A percentile compares a stretch with the other conserved stretches of the same genome.
These are phyloP conservation scores for Rhinoderma darwinii DNA, from an alignment of 2,113 vertebrate genomes.

Conservation along the genomic window DNA sequence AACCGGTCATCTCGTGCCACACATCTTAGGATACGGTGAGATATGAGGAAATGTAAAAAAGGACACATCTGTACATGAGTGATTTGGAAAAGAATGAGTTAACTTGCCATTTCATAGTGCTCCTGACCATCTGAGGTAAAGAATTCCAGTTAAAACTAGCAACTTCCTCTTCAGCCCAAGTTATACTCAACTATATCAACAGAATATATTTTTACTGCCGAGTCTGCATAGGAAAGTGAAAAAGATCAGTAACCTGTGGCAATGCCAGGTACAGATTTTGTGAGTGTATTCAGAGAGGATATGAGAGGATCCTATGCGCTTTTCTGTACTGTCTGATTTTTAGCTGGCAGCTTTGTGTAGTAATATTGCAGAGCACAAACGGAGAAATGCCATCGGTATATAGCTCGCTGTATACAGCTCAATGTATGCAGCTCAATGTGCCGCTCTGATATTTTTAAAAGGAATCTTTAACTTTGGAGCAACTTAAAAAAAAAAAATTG, in stretches of 20 bases:
- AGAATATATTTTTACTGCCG: not conserved
- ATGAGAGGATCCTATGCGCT: not conserved
- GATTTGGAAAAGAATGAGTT: not conserved
- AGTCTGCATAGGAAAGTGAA: not conserved
- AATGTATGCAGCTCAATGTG: not conserved
- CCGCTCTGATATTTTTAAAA: not conserved
- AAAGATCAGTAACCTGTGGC: not conserved
- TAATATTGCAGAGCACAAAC: not conserved
- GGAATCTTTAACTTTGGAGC: not conserved
- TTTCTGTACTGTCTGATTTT: conserved; percentile 3
- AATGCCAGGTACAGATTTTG: not conserved
- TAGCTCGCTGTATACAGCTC: no score
- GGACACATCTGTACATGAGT: no score
- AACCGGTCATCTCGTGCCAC: no score
- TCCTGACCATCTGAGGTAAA: not conserved
- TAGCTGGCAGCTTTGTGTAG: not conserved
- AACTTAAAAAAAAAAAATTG: not conserved
- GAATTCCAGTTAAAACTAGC: not conserved
- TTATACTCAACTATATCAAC: not conserved
- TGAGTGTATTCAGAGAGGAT: not conserved
- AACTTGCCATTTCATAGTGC: not conserved
- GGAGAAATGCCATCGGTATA: not conserved
- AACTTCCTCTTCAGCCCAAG: not conserved
- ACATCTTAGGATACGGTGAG: no score
- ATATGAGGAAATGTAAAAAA: no score